A percentile compares a stretch with the other conserved stretches of the same genome.
Evolutionary conservation across 2,888 invertebrate species (phyloP).

Genomic region (Gisinianus flammeolus): DNA sequence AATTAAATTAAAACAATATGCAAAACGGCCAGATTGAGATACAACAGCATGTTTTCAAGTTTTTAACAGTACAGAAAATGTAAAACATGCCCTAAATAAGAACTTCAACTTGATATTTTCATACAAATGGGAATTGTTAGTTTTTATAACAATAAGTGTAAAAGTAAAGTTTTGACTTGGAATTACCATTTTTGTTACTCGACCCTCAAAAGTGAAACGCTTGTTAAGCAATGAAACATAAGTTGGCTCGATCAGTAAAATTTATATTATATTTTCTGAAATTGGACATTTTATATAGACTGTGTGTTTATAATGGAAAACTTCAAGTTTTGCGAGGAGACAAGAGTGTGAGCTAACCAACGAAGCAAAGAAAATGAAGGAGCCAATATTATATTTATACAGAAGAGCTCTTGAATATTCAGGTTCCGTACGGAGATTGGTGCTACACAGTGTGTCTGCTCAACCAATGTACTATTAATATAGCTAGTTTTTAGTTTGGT

Average conservation of each 20-base stretch:
- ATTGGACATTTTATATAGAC: too few relatives aligned
- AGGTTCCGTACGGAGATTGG: not conserved
- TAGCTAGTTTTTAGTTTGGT: not conserved
- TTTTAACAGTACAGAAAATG: too few relatives aligned
- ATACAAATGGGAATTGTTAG: too few relatives aligned
- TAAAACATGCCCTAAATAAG: too few relatives aligned
- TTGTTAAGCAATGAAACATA: conserved; percentile 18
- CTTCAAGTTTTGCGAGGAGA: not conserved
- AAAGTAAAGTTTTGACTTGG: too few relatives aligned
- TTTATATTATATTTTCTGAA: not conserved
- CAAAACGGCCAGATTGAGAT: too few relatives aligned
- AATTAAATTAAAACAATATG: too few relatives aligned
- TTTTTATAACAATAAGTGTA: too few relatives aligned
- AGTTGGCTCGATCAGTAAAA: conserved; percentile 1
- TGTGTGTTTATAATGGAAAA: not conserved
- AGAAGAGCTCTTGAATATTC: not conserved
- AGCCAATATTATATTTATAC: not conserved
- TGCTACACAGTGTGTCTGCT: not conserved
- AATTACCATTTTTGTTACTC: too few relatives aligned
- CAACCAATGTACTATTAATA: too few relatives aligned
- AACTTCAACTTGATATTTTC: too few relatives aligned
- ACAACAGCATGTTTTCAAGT: too few relatives aligned
- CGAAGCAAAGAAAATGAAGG: not conserved
- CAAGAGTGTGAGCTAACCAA: conserved; percentile 7
- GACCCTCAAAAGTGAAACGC: not conserved